phyloP scores from a whole-genome alignment of 35 echinoderm and acorn worm genomes.

The Apostichopus japonicus region DNA sequence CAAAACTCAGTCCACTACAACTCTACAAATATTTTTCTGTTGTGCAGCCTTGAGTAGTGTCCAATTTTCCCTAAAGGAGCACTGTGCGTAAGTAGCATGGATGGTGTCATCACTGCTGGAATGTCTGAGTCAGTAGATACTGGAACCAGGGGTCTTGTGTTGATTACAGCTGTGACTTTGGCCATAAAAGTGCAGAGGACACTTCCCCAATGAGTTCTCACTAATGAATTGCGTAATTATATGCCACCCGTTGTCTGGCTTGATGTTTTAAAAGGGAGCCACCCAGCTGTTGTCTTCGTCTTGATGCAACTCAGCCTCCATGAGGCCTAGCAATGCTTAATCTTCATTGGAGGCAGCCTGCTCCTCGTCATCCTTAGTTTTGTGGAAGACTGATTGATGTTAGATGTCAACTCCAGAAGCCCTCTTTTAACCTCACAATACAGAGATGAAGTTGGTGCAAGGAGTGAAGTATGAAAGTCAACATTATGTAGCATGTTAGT shows the following conservation, averaged over 20 bases:
- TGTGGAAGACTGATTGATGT: not conserved
- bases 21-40: no score
- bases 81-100: constrained; percentile 38
- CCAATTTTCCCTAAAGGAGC: constrained; percentile 22
- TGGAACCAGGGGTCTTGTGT: no score
- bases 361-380: constrained; percentile 47
- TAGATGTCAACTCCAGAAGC: not conserved
- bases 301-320: constrained; percentile 23
- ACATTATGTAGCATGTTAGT: no score
- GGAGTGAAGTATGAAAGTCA: not conserved
- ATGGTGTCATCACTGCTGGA: constrained; percentile 40
- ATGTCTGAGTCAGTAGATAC: no score
- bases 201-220: constrained; percentile 18
- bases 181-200: constrained; percentile 42
- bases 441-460: not conserved
- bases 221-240: constrained; percentile 15
- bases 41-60: not conserved
- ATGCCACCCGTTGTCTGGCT: constrained; percentile 20
- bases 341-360: constrained; percentile 31
- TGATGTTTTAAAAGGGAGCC: constrained; percentile 20
- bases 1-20: no score
- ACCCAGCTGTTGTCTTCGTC: constrained; percentile 50
- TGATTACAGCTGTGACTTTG: constrained; percentile 56
- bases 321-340: constrained; percentile 8
- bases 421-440: not conserved